Evolutionary conservation across 2,113 vertebrate species (phyloP).

Genomic region (Fregetta grallaria): DNA sequence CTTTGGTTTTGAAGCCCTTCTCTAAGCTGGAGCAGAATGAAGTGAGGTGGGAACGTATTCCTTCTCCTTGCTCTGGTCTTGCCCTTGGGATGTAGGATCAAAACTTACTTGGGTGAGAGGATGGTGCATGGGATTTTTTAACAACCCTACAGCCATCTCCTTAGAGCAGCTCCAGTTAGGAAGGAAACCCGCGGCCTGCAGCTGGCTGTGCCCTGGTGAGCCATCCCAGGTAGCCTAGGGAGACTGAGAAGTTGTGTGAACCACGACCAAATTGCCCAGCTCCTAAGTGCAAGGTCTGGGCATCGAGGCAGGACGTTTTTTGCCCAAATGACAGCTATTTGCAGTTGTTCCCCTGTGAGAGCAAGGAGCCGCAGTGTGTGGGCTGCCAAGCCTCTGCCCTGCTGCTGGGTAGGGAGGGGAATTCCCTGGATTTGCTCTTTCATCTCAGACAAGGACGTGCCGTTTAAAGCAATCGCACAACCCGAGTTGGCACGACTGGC

Average conservation of each 20-base stretch:
- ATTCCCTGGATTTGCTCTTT: constrained; percentile 25
- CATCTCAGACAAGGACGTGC: neutral
- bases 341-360: neutral
- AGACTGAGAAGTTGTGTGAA: neutral
- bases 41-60: neutral
- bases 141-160: neutral
- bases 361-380: neutral
- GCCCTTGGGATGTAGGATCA: neutral
- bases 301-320: neutral
- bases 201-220: neutral
- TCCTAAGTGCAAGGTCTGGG: neutral
- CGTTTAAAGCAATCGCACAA: neutral
- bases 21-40: neutral
- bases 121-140: neutral
- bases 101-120: neutral
- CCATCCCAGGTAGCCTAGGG: neutral
- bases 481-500: neutral
- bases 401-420: neutral
- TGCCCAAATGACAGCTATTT: neutral
- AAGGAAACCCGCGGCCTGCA: neutral
- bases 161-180: neutral
- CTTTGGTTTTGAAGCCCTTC: rapidly evolving
- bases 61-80: neutral
- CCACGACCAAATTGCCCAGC: neutral
- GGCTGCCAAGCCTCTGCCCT: neutral